Evolutionary conservation across 2,888 invertebrate species (phyloP).

Genomic region (Agrochola circellaris): DNA sequence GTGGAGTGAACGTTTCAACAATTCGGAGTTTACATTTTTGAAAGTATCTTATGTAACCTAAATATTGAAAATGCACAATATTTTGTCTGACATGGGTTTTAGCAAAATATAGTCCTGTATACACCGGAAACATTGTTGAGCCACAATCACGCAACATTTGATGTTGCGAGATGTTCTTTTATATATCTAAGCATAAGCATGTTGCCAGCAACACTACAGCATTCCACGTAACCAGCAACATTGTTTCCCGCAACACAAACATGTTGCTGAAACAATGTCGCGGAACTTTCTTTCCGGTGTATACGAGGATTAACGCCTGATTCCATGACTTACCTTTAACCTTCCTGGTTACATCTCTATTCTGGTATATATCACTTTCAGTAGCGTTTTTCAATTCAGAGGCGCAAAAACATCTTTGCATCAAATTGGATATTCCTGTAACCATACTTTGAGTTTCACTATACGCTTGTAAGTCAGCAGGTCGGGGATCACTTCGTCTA

Average conservation of each 20-base stretch:
- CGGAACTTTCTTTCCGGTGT: background rate
- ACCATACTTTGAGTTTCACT: too few relatives aligned
- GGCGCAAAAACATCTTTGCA: conserved; percentile 21
- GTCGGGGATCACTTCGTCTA: too few relatives aligned
- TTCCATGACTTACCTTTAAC: conserved; percentile 20
- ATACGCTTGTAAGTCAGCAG: too few relatives aligned
- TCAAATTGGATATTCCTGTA: background rate
- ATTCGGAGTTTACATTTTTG: too few relatives aligned
- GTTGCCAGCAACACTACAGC: background rate
- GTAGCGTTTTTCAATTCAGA: conserved; percentile 1
- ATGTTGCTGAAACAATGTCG: background rate
- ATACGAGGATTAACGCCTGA: background rate
- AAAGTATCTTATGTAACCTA: background rate
- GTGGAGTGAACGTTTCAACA: too few relatives aligned
- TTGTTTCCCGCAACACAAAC: background rate
- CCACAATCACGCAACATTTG: background rate
- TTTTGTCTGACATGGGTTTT: background rate
- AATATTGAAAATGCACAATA: background rate
- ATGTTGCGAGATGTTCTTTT: background rate
- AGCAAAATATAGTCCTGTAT: background rate
- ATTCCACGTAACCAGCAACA: background rate
- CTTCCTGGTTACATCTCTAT: background rate
- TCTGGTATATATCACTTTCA: conserved; percentile 22
- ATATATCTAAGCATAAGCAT: background rate
- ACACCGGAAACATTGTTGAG: background rate